phyloP scores from a whole-genome alignment of 2,888 invertebrate species.

The Dasypogon diadema region DNA sequence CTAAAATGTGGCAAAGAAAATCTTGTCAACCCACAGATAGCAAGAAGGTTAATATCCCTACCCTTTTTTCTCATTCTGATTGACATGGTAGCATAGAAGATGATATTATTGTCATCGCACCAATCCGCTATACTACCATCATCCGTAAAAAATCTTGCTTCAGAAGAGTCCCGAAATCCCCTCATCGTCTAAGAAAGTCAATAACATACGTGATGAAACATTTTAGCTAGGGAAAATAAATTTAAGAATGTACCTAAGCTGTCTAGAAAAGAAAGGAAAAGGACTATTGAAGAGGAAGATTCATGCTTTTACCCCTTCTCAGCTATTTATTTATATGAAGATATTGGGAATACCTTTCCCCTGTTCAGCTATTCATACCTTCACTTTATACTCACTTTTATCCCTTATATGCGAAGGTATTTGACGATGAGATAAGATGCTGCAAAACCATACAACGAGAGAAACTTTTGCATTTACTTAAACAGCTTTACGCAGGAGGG shows the following conservation, averaged over 20 bases:
- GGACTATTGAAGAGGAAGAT: not conserved
- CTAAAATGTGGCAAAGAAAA: not conserved
- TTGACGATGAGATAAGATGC: conserved; percentile 8
- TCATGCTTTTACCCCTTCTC: conserved; percentile 8
- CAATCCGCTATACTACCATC: not conserved
- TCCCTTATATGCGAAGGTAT: conserved; percentile 16
- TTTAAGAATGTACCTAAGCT: not conserved
- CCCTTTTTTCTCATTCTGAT: not conserved
- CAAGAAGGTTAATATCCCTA: not conserved
- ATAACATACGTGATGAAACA: conserved; percentile 16
- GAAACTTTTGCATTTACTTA: not conserved
- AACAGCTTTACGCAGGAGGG: not conserved
- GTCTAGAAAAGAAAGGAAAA: not conserved
- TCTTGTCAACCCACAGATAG: not conserved
- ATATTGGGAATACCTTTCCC: not conserved
- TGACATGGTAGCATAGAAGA: not conserved
- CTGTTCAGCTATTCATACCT: not conserved
- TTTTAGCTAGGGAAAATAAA: not conserved
- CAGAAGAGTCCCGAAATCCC: not conserved
- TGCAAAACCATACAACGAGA: conserved; percentile 4
- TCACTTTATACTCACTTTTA: not conserved
- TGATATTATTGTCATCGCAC: not conserved
- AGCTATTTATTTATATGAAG: not conserved
- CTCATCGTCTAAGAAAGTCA: not conserved
- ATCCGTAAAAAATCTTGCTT: too few species aligned